Base-by-base conservation (phyloP, 2,113 vertebrate species). In the Scatophagus argus region DNA sequence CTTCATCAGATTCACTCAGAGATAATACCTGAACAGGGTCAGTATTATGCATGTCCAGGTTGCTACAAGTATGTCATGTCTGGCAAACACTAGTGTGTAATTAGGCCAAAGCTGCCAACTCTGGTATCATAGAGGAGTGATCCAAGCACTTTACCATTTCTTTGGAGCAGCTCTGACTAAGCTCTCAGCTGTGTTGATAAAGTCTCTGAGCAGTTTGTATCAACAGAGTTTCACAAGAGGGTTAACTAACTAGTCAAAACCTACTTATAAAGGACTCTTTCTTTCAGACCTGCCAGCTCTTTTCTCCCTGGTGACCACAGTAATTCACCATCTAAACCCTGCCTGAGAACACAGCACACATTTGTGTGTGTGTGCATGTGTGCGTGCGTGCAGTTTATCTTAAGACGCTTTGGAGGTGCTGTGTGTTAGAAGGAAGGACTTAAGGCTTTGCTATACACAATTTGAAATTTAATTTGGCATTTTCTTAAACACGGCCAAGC, bases 181-280 rank as follows among this genome's bases (percentile, higher is more conserved):
- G 80, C 69, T 71, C 67, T 66, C 21, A 16, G 29, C 51, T 46
- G 64, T 72, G 23, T 75, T 77, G 16, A 59, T 46, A 75, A 73
- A 73, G 29, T 70, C 27, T 47, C 21, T 31, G 1, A 64, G 72
- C 10, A 41, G 38, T 66, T 56, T 73, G 59, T 47, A 36, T 58
- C 27, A 32, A 36, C 69, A 61, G 32, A 56, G 61, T 84, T 78
- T 83, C 41, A 82, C 71, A 82, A 81, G 80, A 65, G 76, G 51
- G 75, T 84, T 81, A 82, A 79, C 77, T 43, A 59, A 75, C 72
- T 58, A 51, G 78, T 80, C 80, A 60, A 87, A 85, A 58, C 25
- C 61, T 84, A 21, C 74, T 58, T 61, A 86, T 88, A 89, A 86
- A 82, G 59, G 41, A 39, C 76, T 83, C 84, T 79, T 84, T 83